Base-by-base conservation (phyloP, 2,113 vertebrate genomes). In the Falco punctatus region DNA sequence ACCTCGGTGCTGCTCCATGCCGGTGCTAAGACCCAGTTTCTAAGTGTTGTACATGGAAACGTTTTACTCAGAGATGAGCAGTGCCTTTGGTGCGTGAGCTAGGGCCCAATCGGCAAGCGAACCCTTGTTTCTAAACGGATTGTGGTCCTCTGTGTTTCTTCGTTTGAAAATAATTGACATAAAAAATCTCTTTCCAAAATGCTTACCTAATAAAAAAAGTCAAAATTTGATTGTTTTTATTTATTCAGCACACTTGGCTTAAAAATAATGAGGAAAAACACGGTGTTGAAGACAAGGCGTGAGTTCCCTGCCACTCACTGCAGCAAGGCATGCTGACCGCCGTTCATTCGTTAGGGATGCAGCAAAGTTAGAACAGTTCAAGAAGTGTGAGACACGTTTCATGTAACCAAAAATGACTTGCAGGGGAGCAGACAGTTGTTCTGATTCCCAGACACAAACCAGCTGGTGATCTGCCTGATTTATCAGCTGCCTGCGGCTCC, bases 161-260 rank as follows among this genome's bases (percentile, higher is more conserved):
- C 11, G 7, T 38, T 65, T 32, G 44, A 32, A 16, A 81, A 8
- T 4, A 59, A 48, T 1, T 83, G 66, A 15, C 28, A 8, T 0
- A 17, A 40, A 86, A 81, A 49, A 1, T 42, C 26, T 40, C 49
- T 65, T 23, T 40, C 15, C 33, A 40, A 52, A 84, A 54, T 44
- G 72, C 72, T 79, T 48, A 13, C 10, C 26, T 11, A 94, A 95
- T 92, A 92, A 93, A 94, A 94, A 69, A 75, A 83, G 52, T 69
- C 23, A 8, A 40, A 44, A 13, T 5, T 4, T 13, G 61, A 30
- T 42, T 67, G 52, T 3, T 82, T 65, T 46, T 33, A 4, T 62
- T 82, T 66, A 49, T 59, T 69, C 48, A 59, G 91, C 65, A 51
- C 5, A 6, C 24, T 32, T 11, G n/a, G 42, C 33, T 51, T 79